These are phyloP conservation scores for Thermophis baileyi DNA, from an alignment of 2,113 vertebrate species.

Conservation along the genomic window DNA sequence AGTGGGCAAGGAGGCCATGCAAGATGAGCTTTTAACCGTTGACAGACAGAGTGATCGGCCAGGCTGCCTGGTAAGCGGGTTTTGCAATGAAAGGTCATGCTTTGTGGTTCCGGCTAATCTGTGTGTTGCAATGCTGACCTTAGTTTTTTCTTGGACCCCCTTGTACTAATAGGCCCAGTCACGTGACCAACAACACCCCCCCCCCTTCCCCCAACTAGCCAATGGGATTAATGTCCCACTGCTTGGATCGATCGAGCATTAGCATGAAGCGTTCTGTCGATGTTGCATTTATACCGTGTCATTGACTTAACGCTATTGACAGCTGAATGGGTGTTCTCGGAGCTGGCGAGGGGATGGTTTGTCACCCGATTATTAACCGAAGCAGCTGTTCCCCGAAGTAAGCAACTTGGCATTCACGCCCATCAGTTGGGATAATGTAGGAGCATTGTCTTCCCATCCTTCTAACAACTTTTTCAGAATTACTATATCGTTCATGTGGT, in stretches of 20 bases:
- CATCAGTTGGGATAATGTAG: too few relatives aligned
- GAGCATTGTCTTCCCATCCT: neutral
- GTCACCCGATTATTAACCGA: neutral
- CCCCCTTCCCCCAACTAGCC: neutral
- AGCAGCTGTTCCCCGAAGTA: neutral
- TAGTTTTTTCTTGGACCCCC: neutral
- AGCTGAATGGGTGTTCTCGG: neutral
- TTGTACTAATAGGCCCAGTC: conserved; percentile 10
- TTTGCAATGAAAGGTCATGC: neutral
- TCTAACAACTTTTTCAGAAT: neutral
- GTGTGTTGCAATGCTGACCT: conserved; percentile 11
- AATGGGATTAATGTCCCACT: conserved; percentile 26
- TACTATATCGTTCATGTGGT: neutral
- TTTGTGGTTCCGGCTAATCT: accelerated
- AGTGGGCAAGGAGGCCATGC: accelerated
- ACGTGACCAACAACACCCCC: neutral
- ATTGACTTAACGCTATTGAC: neutral
- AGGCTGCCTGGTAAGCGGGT: neutral
- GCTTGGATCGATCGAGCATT: conserved; percentile 37
- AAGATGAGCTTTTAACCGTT: accelerated
- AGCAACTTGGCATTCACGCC: neutral
- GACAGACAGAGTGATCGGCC: neutral
- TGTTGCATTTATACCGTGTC: conserved; percentile 13
- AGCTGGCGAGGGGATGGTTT: neutral
- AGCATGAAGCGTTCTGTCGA: neutral